These are phyloP conservation scores for Megaleporinus macrocephalus DNA, from an alignment of 2,113 vertebrate species.

Conservation along the genomic window DNA sequence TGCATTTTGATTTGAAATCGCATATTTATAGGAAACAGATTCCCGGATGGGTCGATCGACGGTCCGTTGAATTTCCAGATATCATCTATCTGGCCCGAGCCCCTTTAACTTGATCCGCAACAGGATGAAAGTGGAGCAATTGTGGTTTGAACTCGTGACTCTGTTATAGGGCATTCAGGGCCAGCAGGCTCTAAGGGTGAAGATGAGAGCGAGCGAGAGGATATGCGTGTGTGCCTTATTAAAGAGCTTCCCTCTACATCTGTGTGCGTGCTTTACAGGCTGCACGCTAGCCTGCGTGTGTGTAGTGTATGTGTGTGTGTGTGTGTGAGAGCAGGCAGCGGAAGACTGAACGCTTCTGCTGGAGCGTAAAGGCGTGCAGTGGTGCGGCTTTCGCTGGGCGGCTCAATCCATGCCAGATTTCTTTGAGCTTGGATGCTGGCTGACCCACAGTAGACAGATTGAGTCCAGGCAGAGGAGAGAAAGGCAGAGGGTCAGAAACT, in stretches of 20 bases:
- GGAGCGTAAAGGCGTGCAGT: constrained; percentile 49
- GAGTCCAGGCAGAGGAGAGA: background rate
- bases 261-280: constrained; percentile 15
- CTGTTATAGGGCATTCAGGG: constrained; percentile 1
- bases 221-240: constrained; percentile 5
- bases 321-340: constrained; percentile 25
- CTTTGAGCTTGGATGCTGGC: constrained; percentile 22
- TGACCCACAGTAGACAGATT: background rate
- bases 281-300: constrained; percentile 21
- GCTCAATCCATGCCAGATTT: constrained; percentile 21
- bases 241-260: constrained; percentile 19
- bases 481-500: background rate
- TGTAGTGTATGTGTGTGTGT: constrained; percentile 16
- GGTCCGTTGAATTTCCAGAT: background rate
- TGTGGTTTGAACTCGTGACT: constrained; percentile 16
- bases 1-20: background rate
- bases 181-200: background rate
- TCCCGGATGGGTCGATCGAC: background rate
- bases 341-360: constrained; percentile 31
- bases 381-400: constrained; percentile 30
- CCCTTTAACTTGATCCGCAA: background rate
- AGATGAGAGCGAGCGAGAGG: background rate
- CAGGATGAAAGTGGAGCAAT: constrained; percentile 13
- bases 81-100: background rate
- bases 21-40: background rate